These are phyloP conservation scores for Ypsolopha sequella DNA, from an alignment of 2,888 invertebrate genomes.

Conservation along the genomic window DNA sequence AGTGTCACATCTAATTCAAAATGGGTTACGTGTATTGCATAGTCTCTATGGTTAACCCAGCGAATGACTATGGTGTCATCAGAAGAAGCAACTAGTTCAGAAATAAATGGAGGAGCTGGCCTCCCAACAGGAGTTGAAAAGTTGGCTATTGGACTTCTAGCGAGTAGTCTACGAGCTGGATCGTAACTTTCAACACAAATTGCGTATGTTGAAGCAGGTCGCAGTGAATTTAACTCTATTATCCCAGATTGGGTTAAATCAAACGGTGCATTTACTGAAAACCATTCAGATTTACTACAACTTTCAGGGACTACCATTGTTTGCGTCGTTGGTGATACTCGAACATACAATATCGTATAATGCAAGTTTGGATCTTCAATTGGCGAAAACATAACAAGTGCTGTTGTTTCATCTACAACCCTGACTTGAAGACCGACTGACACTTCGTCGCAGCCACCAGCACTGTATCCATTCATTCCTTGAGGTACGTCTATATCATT, in stretches of 20 bases:
- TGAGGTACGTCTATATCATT: constrained; percentile 29
- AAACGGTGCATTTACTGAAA: constrained; percentile 24
- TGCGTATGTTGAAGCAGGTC: constrained; percentile 49
- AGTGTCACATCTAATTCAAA: constrained; percentile 47
- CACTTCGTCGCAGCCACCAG: constrained; percentile 35
- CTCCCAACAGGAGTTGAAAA: constrained; percentile 45
- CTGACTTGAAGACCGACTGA: constrained; percentile 30
- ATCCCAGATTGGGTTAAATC: constrained; percentile 18
- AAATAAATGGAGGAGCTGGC: constrained; percentile 52
- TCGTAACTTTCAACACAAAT: constrained; percentile 46
- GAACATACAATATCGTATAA: constrained; percentile 44
- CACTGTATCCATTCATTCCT: constrained; percentile 43
- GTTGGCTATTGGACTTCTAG: constrained; percentile 39
- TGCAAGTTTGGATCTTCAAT: constrained; percentile 22
- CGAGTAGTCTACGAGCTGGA: constrained; percentile 22
- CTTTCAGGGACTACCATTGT: constrained; percentile 39
- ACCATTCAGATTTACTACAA: constrained; percentile 53
- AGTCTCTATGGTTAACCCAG: constrained; percentile 53
- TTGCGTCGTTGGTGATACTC: constrained; percentile 27
- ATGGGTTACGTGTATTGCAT: constrained; percentile 30
- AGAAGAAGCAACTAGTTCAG: constrained; percentile 38
- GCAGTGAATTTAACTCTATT: constrained; percentile 28
- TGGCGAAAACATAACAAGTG: constrained; percentile 32
- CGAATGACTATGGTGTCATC: constrained; percentile 31
- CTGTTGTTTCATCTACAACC: constrained; percentile 34